These are phyloP conservation scores for Zootermopsis nevadensis DNA, from an alignment of 2,888 invertebrate species.

Conservation along the genomic window DNA sequence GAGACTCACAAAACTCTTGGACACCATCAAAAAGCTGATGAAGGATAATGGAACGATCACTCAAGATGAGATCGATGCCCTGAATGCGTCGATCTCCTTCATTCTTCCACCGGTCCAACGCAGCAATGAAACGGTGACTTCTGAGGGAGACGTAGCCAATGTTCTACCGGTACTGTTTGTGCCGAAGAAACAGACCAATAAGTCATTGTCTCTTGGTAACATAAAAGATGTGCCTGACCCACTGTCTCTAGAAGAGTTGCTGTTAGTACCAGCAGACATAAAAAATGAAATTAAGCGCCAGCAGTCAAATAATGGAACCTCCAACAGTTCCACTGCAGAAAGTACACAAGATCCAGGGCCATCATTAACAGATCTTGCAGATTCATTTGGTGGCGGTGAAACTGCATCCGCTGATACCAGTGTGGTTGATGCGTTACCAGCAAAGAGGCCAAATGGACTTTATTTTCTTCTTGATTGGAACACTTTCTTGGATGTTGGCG, in stretches of 20 bases:
- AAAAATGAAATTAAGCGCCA: constrained; percentile 68
- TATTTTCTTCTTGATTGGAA: constrained; percentile 91
- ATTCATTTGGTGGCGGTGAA: constrained; percentile 78
- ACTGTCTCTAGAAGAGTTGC: constrained; percentile 60
- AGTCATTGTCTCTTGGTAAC: constrained; percentile 57
- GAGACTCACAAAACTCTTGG: constrained; percentile 62
- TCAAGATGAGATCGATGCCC: constrained; percentile 62
- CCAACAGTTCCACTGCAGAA: constrained; percentile 9
- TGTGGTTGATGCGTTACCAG: constrained; percentile 40
- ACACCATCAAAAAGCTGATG: constrained; percentile 64
- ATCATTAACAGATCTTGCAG: constrained; percentile 76
- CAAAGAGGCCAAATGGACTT: constrained; percentile 80
- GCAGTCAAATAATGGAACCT: constrained; percentile 57
- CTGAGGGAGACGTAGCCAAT: background rate
- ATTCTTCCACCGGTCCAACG: constrained; percentile 26
- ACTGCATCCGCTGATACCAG: constrained; percentile 63
- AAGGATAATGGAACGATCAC: constrained; percentile 62
- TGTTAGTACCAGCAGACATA: constrained; percentile 59
- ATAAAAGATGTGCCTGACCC: constrained; percentile 62
- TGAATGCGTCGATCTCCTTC: constrained; percentile 53
- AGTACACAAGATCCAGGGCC: constrained; percentile 58
- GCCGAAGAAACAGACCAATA: constrained; percentile 55
- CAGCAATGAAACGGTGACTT: background rate
- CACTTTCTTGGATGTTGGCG: constrained; percentile 85
- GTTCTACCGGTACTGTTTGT: background rate